These are phyloP conservation scores for Conops quadrifasciatus DNA, from an alignment of 2,888 invertebrate species.

Conservation along the genomic window DNA sequence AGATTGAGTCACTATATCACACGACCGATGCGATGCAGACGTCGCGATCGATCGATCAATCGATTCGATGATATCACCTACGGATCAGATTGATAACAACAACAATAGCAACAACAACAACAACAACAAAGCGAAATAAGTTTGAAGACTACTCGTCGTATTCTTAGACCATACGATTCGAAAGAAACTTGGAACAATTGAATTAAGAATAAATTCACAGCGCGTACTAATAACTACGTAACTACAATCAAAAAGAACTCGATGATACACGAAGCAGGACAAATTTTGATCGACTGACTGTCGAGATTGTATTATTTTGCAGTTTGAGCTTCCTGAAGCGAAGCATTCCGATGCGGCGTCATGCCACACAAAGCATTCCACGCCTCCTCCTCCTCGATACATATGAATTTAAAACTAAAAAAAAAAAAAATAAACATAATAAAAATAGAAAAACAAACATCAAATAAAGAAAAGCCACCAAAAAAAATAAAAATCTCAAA, in stretches of 20 bases:
- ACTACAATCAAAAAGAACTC: not conserved
- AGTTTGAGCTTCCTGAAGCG: slow-evolving; percentile 3
- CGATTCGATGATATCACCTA: no score
- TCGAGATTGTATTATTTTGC: slow-evolving; percentile 24
- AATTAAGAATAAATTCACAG: slow-evolving; percentile 18
- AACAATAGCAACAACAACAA: not conserved
- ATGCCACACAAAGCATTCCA: not conserved
- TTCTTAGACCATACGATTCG: not conserved
- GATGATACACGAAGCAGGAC: slow-evolving; percentile 27
- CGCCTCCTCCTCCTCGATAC: not conserved
- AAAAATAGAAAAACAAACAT: not conserved
- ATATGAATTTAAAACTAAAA: not conserved
- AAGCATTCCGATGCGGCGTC: not conserved
- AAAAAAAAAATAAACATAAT: not conserved
- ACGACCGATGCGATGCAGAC: not conserved
- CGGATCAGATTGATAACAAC: no score
- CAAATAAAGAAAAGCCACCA: not conserved
- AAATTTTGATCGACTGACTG: slow-evolving; percentile 32
- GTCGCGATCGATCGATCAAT: no score
- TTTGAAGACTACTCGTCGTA: no score
- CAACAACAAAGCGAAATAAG: not conserved
- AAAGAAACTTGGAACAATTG: not conserved
- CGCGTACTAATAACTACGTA: slow-evolving; percentile 30
- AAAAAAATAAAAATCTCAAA: not conserved
- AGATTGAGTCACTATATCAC: not conserved